Evolutionary conservation across 2,888 invertebrate species (phyloP).

Genomic region (Brachypalpus laphriformis): DNA sequence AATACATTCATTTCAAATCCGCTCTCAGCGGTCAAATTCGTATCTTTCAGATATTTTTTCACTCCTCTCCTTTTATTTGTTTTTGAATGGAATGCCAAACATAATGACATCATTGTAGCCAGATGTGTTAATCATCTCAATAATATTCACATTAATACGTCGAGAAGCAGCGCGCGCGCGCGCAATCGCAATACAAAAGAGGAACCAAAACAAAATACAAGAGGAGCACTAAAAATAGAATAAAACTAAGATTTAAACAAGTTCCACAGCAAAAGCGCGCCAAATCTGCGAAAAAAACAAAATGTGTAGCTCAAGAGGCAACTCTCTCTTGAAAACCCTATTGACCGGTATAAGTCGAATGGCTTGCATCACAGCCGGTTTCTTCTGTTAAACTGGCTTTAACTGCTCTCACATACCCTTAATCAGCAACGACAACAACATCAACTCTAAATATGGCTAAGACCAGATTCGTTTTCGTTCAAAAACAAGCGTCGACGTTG

Average conservation of each 20-base stretch:
- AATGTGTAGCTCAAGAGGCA: conserved; percentile 7
- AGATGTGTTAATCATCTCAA: conserved; percentile 60
- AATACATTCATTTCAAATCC: conserved; percentile 42
- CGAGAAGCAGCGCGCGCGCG: not conserved
- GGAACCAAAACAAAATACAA: conserved; percentile 65
- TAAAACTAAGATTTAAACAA: conserved; percentile 32
- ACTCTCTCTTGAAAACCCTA: not conserved
- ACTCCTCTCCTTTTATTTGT: not conserved
- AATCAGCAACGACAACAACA: conserved; percentile 27
- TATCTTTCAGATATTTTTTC: conserved; percentile 16
- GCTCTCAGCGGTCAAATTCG: conserved; percentile 36
- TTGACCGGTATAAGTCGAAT: conserved; percentile 26
- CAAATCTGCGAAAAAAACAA: conserved; percentile 43
- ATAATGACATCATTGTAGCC: conserved; percentile 64
- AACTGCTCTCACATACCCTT: conserved; percentile 8
- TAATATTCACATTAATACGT: conserved; percentile 25
- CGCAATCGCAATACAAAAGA: conserved; percentile 51
- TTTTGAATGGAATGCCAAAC: conserved; percentile 40
- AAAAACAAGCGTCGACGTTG: conserved; percentile 52
- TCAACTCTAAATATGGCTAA: conserved; percentile 51
- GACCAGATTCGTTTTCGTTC: conserved; percentile 69
- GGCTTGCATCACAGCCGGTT: conserved; percentile 47
- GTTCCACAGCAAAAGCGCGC: conserved; percentile 54
- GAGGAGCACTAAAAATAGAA: conserved; percentile 2
- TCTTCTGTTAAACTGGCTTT: conserved; percentile 19